Base-by-base conservation (phyloP, 1,140 invertebrate species). In the Meloidogyne hapla region DNA sequence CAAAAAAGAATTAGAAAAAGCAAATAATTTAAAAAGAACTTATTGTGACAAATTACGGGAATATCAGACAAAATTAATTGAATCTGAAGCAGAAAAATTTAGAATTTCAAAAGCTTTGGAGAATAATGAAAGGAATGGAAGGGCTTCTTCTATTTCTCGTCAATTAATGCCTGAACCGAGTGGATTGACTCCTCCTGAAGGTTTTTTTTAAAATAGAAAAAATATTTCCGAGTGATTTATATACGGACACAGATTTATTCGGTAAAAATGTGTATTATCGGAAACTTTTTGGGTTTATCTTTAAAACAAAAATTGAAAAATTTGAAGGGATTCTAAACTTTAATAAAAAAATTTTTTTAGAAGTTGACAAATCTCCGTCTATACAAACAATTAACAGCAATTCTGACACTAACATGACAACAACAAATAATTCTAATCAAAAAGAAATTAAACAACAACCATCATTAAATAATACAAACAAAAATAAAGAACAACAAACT, bases 71-170 rank as follows among this genome's bases (percentile, higher is more conserved):
- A 56, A 56, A 56, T 56, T 56, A n/a, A n/a, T 1, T n/a, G n/a
- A 56, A 56, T n/a, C 48, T 56, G 48, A 56, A 21, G 48, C 2
- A 56, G 48, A 56, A 56, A 56, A 13, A n/a, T n/a, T 21, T n/a
- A 21, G 12, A 56, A 18, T 56, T 56, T 56, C n/a, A 6, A 56
- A 56, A 56, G n/a, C 18, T n/a, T 56, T 56, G 1, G 48, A 56
- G n/a, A 56, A n/a, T n/a, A n/a, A 56, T 56, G 48, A 56, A 56
- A 56, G n/a, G 12, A 56, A 56, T 56, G n/a, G n/a, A 56, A 56
- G 2, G 12, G 4, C 48, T 56, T 56, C 45, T 0, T 48, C 48
- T 15, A n/a, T 56, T 56, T n/a, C n/a, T n/a, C 18, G n/a, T 56
- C 48, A 56, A 9, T 56, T n/a, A n/a, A n/a, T 56, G 6, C n/a